These are phyloP conservation scores for Synodontis membranacea DNA, from an alignment of 2,113 vertebrate genomes.

Conservation along the genomic window DNA sequence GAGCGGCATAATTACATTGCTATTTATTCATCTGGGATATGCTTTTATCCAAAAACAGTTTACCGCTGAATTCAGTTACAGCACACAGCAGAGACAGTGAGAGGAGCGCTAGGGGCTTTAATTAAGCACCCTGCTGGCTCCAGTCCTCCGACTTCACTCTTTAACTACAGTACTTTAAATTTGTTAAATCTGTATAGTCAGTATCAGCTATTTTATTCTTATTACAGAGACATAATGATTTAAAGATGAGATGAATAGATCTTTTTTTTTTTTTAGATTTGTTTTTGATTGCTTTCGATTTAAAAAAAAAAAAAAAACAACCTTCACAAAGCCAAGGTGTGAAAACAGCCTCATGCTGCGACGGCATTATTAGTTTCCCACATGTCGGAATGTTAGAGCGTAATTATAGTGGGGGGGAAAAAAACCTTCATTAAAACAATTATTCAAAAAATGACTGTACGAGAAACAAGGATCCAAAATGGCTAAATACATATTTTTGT, in stretches of 20 bases:
- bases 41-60: neutral
- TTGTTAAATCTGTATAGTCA: neutral
- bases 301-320: neutral
- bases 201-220: neutral
- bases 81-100: neutral
- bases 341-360: neutral
- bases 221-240: neutral
- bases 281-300: neutral
- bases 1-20: neutral
- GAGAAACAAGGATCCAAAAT: neutral
- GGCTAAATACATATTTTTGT: neutral
- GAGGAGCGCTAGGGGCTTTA: neutral
- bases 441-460: neutral
- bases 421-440: neutral
- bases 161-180: neutral
- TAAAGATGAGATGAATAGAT: neutral
- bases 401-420: neutral
- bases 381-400: neutral
- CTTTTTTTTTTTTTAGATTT: too few relatives aligned
- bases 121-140: neutral
- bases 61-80: neutral
- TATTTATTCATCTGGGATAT: slow-evolving; percentile 9
- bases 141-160: neutral
- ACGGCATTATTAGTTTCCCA: neutral
- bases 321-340: neutral